These are phyloP conservation scores for Rhadina sibilatrix DNA, from an alignment of 2,113 vertebrate species.

Conservation along the genomic window DNA sequence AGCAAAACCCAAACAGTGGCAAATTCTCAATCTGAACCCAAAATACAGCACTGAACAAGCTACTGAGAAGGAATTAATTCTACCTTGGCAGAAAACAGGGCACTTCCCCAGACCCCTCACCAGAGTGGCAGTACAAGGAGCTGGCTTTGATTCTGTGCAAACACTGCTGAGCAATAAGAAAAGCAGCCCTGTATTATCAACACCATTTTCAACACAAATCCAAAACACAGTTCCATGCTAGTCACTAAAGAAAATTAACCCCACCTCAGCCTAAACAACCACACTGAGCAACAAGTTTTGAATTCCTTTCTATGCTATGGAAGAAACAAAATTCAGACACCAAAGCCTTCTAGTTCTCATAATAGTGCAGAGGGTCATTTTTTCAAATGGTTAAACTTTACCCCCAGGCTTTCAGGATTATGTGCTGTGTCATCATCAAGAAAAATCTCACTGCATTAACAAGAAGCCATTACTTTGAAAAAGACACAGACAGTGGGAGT, in stretches of 20 bases:
- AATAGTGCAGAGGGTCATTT: neutral
- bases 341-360: neutral
- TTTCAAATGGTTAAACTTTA: neutral
- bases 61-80: neutral
- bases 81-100: neutral
- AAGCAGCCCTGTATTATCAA: neutral
- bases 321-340: accelerated
- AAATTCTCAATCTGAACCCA: neutral
- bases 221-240: neutral
- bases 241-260: neutral
- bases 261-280: neutral
- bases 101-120: too few species aligned
- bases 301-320: neutral
- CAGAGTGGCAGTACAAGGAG: neutral
- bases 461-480: neutral
- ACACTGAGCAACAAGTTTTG: neutral
- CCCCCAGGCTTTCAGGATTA: neutral
- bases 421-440: neutral
- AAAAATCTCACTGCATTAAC: neutral
- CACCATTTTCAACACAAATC: neutral
- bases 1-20: neutral
- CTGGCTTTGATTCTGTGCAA: neutral
- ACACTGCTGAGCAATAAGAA: neutral
- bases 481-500: neutral
- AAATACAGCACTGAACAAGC: neutral